Base-by-base conservation (phyloP, 2,113 vertebrate genomes). In the Laticauda colubrina region DNA sequence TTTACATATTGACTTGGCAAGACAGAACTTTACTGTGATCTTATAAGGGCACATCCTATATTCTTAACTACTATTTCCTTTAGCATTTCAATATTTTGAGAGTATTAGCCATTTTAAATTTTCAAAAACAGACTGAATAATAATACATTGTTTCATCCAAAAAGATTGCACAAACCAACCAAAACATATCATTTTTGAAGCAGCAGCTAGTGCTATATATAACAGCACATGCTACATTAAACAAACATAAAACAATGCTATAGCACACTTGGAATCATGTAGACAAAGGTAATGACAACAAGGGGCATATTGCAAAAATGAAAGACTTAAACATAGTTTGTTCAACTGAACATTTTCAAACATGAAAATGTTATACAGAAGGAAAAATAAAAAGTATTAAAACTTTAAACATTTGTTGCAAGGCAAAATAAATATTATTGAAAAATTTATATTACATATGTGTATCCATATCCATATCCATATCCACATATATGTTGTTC, bases 1-100 rank as follows among this genome's bases (percentile, higher is more conserved):
- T 81, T 75, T 75, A 97, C 85, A 97, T 97, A 39, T 20, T 34
- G n/a, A 75, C 69, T 75, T 97, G 97, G 95, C 94, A 98, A 98
- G 97, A 97, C 92, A 95, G 90, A 93, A 94, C 18, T 93, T 96
- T 10, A 90, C 57, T 95, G 91, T 95, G 96, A 97, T 96, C 96
- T 93, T 95, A 96, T 91, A 91, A 24, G 61, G 93, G 94, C 93
- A 93, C 43, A 94, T 90, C 92, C 57, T 94, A 97, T n/a, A 93
- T 39, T 95, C 91, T 59, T 91, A 94, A 93, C 88, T 95, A 87
- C 85, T 92, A 86, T 94, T 95, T 94, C 45, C 95, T 93, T 93
- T 69, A 9, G 51, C 90, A 94, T 96, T 94, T 91, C 88, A 95
- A 45, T 88, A 88, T 95, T 97, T 96, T 95, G 95, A 94, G 14